A percentile compares a stretch with the other conserved stretches of the same genome.
These are phyloP conservation scores for Oconnorella tubifera DNA, from an alignment of 2,888 invertebrate species.

Conservation along the genomic window DNA sequence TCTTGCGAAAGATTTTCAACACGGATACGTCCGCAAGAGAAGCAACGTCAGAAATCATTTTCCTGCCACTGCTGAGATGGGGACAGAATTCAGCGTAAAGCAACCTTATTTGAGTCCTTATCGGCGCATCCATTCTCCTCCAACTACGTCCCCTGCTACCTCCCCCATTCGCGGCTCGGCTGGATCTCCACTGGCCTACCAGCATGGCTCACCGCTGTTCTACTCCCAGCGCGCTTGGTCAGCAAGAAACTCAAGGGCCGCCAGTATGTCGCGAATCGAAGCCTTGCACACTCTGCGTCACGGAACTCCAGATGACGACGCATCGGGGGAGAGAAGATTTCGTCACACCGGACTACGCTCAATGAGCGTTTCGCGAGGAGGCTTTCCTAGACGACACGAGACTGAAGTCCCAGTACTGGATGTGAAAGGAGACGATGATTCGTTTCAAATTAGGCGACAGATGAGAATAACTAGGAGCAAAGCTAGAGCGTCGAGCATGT, in stretches of 20 bases:
- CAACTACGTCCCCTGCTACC: too few relatives aligned
- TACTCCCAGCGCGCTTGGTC: too few relatives aligned
- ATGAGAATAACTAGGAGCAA: neutral
- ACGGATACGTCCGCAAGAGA: neutral
- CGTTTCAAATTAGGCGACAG: neutral
- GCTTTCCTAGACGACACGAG: neutral
- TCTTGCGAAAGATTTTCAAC: neutral
- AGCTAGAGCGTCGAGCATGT: constrained; percentile 1
- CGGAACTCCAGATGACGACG: neutral
- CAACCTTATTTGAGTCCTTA: constrained; percentile 1
- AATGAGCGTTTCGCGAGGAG: neutral
- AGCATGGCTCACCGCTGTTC: too few relatives aligned
- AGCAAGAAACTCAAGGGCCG: too few relatives aligned
- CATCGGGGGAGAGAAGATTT: too few relatives aligned
- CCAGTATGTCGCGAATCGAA: neutral
- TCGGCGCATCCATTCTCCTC: neutral
- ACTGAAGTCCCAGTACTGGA: neutral
- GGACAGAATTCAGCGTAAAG: constrained; percentile 1
- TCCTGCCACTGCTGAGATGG: neutral
- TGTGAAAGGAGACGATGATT: neutral
- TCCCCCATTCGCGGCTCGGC: too few relatives aligned
- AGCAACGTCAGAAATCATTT: too few relatives aligned
- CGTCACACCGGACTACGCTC: too few relatives aligned
- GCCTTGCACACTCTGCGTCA: neutral
- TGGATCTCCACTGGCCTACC: too few relatives aligned